phyloP scores from a whole-genome alignment of 2,888 invertebrate species.

The Melanostoma mellinum region DNA sequence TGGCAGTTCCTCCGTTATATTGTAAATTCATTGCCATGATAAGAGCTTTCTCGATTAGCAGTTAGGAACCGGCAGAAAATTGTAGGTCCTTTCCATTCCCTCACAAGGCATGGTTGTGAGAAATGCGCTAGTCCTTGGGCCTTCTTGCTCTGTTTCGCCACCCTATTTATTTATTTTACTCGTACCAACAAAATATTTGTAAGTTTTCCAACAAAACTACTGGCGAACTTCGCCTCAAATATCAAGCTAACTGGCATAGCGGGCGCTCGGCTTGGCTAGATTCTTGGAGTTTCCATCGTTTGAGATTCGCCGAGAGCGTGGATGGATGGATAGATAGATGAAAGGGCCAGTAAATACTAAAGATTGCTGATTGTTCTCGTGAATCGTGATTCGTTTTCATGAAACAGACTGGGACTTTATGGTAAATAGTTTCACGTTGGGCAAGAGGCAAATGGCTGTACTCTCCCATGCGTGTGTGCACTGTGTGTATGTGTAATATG shows the following conservation, averaged over 20 bases:
- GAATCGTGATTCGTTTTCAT: conserved; percentile 43
- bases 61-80: too few species aligned
- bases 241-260: too few species aligned
- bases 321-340: conserved; percentile 21
- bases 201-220: too few species aligned
- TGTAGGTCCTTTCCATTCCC: too few species aligned
- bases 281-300: conserved; percentile 33
- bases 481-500: conserved; percentile 2
- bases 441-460: background rate
- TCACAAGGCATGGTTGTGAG: too few species aligned
- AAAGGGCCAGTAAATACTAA: conserved; percentile 34
- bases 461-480: background rate
- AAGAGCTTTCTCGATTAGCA: too few species aligned
- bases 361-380: conserved; percentile 60
- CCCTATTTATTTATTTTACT: background rate
- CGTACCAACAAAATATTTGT: background rate
- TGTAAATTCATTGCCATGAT: too few species aligned
- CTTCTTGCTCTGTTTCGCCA: background rate
- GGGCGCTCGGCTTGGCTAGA: conserved; percentile 31
- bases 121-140: too few species aligned
- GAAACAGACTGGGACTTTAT: conserved; percentile 33
- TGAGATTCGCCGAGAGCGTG: conserved; percentile 19
- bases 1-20: too few species aligned
- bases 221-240: conserved; percentile 1
- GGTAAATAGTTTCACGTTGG: conserved; percentile 25